Conservation (phyloP, 37 sponge, comb jelly and placozoan genomes). For the Ianthella basta region DNA sequence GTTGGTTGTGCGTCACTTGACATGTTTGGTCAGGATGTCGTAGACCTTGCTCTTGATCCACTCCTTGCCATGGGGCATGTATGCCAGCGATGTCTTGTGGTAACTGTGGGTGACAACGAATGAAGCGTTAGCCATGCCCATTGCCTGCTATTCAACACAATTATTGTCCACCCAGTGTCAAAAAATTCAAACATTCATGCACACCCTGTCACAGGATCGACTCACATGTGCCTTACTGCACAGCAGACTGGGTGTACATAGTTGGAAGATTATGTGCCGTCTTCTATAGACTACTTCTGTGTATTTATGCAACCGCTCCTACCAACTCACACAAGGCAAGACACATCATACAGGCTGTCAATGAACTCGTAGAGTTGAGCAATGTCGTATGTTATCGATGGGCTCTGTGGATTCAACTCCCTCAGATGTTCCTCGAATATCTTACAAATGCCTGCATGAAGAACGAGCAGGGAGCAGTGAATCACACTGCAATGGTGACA, state of each 20-base stretch:
- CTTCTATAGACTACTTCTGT: too few relatives aligned
- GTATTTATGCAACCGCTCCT: too few relatives aligned
- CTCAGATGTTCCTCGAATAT: conserved; percentile 98
- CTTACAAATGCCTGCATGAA: conserved; percentile 88
- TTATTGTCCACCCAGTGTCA: too few relatives aligned
- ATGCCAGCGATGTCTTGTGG: conserved; percentile 70
- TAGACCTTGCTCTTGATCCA: conserved; percentile 98
- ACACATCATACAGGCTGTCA: conserved; percentile 88
- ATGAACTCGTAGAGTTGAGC: conserved; percentile 96
- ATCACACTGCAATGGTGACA: too few relatives aligned
- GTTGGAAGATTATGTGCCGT: too few relatives aligned
- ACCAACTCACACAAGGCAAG: conserved; percentile 86
- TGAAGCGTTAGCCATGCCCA: too few relatives aligned
- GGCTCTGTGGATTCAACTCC: conserved; percentile 83
- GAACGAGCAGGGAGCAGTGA: too few relatives aligned
- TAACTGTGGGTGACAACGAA: conserved; percentile 51
- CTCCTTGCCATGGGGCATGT: conserved; percentile 92
- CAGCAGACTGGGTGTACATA: too few relatives aligned
- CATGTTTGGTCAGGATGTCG: conserved; percentile 89
- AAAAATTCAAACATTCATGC: not conserved
- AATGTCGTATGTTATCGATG: conserved; percentile 98
- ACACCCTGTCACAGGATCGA: not conserved
- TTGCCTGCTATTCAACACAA: too few relatives aligned
- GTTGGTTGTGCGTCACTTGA: too few relatives aligned
- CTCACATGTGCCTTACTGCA: not conserved